Evolutionary conservation across 2,888 invertebrate genomes (phyloP), one percentile per base, ranked within the genome.

Genomic region (Escarpia spicata): DNA sequence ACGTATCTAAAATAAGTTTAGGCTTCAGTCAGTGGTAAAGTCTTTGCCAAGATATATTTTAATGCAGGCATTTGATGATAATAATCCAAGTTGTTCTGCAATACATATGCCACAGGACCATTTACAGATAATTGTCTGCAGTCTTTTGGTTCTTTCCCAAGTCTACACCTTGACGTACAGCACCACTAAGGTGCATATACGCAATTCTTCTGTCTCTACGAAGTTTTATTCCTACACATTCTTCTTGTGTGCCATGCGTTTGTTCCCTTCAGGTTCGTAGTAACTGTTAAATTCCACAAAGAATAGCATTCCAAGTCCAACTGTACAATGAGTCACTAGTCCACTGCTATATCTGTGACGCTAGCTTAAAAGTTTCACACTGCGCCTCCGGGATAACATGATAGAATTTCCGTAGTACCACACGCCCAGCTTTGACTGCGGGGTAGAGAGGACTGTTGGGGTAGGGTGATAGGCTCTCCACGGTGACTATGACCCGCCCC

Each of bases 391-490:
- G 93, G 94, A 99, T 97, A 89, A 99, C 97, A 97, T 99, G 98
- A 94, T 97, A 98, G 96, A 98, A 98, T 95, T 98, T 98, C 96
- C 98, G 99, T 95, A 97, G 97, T 94, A 98, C 98, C 6, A 94
- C 93, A 37, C 95, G 95, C 19, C 94, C 94, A 75, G 97, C 97
- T 97, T 96, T 98, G 98, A 95, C 97, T 96, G 93, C 97, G 96
- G 95, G 97, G 97, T 58, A 98, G 97, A 98, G 98, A 0, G 97
- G 97, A 95, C 98, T 98, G 31, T 98, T 97, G 97, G 98, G 98
- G 95, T 98, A 97, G 0, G 98, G 98, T 93, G 98, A 97, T 92
- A 98, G 97, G 95, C 98, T 97, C 95, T 99, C 99, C 96, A 98
- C 98, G 0, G 98, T 98, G 0, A 98, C 97, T 31, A 98, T 96